Base-by-base conservation (phyloP, 2,888 invertebrate species). In the Empis livida region DNA sequence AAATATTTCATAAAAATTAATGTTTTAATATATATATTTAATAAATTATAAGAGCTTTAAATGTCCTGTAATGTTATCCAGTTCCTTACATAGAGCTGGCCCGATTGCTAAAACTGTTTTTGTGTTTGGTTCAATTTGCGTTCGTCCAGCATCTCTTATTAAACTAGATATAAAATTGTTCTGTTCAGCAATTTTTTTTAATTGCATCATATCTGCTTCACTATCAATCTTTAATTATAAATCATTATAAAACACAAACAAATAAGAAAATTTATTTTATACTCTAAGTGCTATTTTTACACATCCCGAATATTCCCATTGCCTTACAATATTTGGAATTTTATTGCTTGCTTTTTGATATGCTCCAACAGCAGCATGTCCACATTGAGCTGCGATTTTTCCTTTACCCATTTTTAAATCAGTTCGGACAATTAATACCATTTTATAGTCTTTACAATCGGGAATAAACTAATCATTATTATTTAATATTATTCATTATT, bases 401-500 rank as follows among this genome's bases (percentile, higher is more conserved):
- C 95, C 91, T 72, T 93, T 93, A 13, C 89, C 84, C 95, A 95
- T 95, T 66, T 88, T 89, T 5, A 95, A 71, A 60, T 95, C 95
- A 61, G 81, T 88, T 57, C 94, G 73, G 6, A 94, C 85, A 3
- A 91, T 85, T 54, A 95, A 68, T 8, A 93, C 83, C 70, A 95
- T 73, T 70, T 95, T 89, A 58, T 79, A 81, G 61, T 82, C 80
- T 35, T 75, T 72, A 43, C 71, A 65, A 47, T 59, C 63, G 23
- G 55, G 49, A 47, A 54, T 61, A 11, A 55, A 52, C 67, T 66
- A 42, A 2, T 52, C 44, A 31, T n/a, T n/a, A n/a, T 37, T 14
- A 37, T 5, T 37, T n/a, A 37, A 37, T 37, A n/a, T 37, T n/a
- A n/a, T n/a, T n/a, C n/a, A n/a, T n/a, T n/a, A 5, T 37, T 37